Base-by-base conservation (phyloP, 2,113 vertebrate genomes). In the Suricata suricatta region DNA sequence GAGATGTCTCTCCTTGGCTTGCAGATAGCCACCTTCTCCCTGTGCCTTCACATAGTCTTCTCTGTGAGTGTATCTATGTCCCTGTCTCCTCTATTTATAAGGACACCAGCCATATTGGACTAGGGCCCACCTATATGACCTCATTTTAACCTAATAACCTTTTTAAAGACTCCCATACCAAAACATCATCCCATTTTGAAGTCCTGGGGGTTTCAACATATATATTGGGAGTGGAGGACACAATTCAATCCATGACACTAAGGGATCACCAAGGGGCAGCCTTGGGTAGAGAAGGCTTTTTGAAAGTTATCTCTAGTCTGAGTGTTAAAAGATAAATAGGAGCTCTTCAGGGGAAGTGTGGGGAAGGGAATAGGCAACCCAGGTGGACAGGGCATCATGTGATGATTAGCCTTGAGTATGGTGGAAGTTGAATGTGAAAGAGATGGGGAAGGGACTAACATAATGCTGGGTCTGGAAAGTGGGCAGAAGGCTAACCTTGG, bases 81-180 rank as follows among this genome's bases (percentile, higher is more conserved):
- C 44, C 50, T 4, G 66, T 84, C 47, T 76, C 23, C 47, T 76
- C 25, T 90, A 35, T 50, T 69, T 47, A 8, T 19, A 54, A n/a
- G 35, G 64, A 71, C 4, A 7, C 7, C 17, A 88, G 8, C 57
- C 57, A 35, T 47, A 76, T 6, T 29, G 63, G 60, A 79, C 89
- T n/a, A 29, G 38, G 25, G 33, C 23, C 50, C 19, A 80, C 13
- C 47, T 4, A 85, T 47, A 63, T 81, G 80, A 74, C 41, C 7
- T 96, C 47, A 86, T 57, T 74, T 92, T 79, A 71, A 64, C 17
- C 82, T 76, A 52, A 44, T 64, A 47, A 44, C 17, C 10, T 68
- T 29, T 79, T 83, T 63, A 25, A 80, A 84, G 21, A 66, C 33
- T 23, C 89, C 38, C 47, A 27, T 31, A 44, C 72, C 47, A 25